Conservation (phyloP, 2,113 vertebrate species). For the Ceyx margarethae region DNA sequence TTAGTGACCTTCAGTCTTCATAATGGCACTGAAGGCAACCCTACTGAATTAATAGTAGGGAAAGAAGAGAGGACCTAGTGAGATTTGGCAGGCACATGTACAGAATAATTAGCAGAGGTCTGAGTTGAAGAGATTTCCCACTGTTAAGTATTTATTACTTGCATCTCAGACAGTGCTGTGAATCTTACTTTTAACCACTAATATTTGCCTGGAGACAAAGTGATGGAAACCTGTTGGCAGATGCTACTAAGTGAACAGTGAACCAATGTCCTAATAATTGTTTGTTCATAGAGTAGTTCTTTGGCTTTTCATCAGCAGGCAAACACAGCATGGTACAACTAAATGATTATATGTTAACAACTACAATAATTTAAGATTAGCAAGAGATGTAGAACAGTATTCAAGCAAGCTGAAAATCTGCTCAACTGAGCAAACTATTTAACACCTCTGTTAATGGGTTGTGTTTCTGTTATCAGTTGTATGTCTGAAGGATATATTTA, state of each 20-base stretch:
- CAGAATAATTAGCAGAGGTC: slow-evolving; percentile 20
- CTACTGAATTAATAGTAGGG: background rate
- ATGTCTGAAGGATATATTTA: slow-evolving; percentile 10
- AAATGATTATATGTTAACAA: slow-evolving; percentile 5
- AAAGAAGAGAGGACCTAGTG: background rate
- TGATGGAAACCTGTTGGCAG: background rate
- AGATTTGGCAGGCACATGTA: background rate
- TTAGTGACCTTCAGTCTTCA: background rate
- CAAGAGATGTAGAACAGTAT: background rate
- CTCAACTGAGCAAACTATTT: background rate
- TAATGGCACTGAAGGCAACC: background rate
- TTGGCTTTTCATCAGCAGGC: background rate
- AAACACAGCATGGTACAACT: background rate
- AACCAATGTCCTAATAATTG: slow-evolving; percentile 2
- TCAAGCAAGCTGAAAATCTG: background rate
- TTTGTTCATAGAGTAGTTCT: background rate
- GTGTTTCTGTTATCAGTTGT: background rate
- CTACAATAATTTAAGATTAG: slow-evolving; percentile 9
- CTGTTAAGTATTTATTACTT: slow-evolving; percentile 1
- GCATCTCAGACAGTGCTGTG: background rate
- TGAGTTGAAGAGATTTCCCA: background rate
- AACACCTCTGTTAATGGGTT: background rate
- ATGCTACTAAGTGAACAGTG: background rate
- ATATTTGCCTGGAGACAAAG: slow-evolving; percentile 18
- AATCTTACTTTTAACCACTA: background rate